Base-by-base conservation (phyloP, 2,888 invertebrate species). In the Athetis lepigone region DNA sequence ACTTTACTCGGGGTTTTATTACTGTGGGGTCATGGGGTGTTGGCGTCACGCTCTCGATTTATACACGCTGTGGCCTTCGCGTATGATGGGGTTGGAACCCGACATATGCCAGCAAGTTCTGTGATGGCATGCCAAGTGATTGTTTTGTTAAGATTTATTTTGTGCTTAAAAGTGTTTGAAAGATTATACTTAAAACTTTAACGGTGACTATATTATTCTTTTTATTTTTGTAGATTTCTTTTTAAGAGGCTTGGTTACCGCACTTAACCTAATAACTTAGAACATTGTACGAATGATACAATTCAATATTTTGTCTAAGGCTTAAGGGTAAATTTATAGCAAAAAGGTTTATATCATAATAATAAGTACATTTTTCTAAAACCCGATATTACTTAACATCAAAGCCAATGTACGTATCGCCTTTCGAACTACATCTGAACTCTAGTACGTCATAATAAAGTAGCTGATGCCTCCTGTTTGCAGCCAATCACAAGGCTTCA, bases 1-100 rank as follows among this genome's bases (percentile, higher is more conserved):
- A 40, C 43, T 43, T 16, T 42, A 36, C 40, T 40, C 16, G 25
- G 36, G 63, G 58, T 67, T 70, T 74, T 67, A 70, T 74, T 49
- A 29, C 52, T 52, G 39, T 21, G 8, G 23, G 16, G 19, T n/a
- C n/a, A n/a, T n/a, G 25, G 69, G 51, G 49, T 33, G 66, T 23
- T 39, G 37, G 65, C 70, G 45, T 60, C 62, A 36, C 33, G 25
- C 5, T 39, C 37, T 39, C 39, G 18, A 66, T 70, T 69, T 46
- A 45, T 61, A 27, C 39, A 43, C 25, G 21, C 37, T 61, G 29
- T 27, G 25, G 25, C 43, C 19, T 45, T 60, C 33, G 8, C 13
- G 9, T 37, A 11, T 29, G n/a, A 39, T 23, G n/a, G 33, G 25
- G 45, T 3, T 33, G 7, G 9, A 9, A 21, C 33, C 33, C 19